A percentile compares a stretch with the other conserved stretches of the same genome.
phyloP scores from a whole-genome alignment of 2,797 vertebrate species.

The Gadopsis bispinosus region DNA sequence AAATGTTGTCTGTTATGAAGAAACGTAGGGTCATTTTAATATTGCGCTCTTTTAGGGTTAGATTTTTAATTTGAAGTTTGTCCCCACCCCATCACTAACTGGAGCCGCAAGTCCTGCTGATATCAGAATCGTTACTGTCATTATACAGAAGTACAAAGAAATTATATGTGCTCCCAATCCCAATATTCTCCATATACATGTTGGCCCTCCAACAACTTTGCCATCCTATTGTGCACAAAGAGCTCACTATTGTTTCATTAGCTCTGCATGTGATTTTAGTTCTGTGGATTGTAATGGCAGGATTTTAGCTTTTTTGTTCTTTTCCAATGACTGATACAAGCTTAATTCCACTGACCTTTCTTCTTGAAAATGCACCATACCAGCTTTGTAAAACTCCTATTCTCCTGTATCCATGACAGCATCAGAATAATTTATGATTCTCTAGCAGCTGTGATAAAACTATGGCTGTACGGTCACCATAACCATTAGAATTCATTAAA shows the following conservation, averaged over 20 bases:
- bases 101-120: neutral
- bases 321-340: constrained; percentile 13
- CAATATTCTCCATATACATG: neutral
- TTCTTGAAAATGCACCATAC: constrained; percentile 9
- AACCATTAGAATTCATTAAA: constrained; percentile 4
- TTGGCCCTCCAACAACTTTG: constrained; percentile 1
- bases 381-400: constrained; percentile 2
- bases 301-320: neutral
- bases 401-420: neutral
- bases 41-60: neutral
- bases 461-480: neutral
- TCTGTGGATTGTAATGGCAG: constrained; percentile 3
- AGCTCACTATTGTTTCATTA: constrained; percentile 6
- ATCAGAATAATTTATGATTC: constrained; percentile 22
- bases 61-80: neutral
- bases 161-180: too few relatives aligned
- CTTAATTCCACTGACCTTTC: constrained; percentile 21
- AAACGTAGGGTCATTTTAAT: neutral
- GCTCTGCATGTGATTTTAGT: neutral
- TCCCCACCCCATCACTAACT: neutral
- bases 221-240: neutral
- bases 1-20: neutral
- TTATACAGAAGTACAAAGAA: too few relatives aligned
- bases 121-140: too few relatives aligned
- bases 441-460: constrained; percentile 16